A percentile compares a stretch with the other conserved stretches of the same genome.
These are phyloP conservation scores for Myathropa florea DNA, from an alignment of 2,888 invertebrate species.

Conservation along the genomic window DNA sequence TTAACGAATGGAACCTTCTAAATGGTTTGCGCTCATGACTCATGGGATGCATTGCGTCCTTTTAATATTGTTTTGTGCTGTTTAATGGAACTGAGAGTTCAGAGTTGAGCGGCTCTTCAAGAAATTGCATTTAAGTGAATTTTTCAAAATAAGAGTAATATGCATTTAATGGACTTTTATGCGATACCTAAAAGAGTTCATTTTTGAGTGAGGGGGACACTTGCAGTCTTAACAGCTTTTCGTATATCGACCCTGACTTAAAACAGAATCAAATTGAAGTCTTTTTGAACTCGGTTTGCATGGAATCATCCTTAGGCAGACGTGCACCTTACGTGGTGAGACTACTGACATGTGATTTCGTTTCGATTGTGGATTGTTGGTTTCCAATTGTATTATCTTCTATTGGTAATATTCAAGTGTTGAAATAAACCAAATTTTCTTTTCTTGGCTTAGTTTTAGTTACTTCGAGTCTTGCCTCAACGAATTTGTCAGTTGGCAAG, in stretches of 20 bases:
- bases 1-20: conserved; percentile 57
- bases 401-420: too few relatives aligned
- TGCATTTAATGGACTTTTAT: conserved; percentile 43
- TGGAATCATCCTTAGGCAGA: too few relatives aligned
- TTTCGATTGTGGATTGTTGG: too few relatives aligned
- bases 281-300: too few relatives aligned
- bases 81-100: conserved; percentile 64
- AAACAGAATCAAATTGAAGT: not conserved
- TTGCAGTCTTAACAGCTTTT: not conserved
- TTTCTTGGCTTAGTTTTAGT: too few relatives aligned
- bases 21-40: conserved; percentile 47
- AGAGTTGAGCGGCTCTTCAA: conserved; percentile 40
- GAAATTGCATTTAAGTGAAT: conserved; percentile 42
- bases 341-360: too few relatives aligned
- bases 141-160: conserved; percentile 41
- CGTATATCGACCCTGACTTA: not conserved
- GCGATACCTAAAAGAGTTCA: not conserved
- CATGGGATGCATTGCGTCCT: not conserved
- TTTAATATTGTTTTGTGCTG: conserved; percentile 55
- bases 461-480: too few relatives aligned
- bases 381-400: too few relatives aligned
- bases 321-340: too few relatives aligned
- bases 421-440: too few relatives aligned
- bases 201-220: not conserved
- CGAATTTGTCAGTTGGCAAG: too few relatives aligned